Conservation (phyloP, 2,797 vertebrate species). For the Sebastolobus altivelis region DNA sequence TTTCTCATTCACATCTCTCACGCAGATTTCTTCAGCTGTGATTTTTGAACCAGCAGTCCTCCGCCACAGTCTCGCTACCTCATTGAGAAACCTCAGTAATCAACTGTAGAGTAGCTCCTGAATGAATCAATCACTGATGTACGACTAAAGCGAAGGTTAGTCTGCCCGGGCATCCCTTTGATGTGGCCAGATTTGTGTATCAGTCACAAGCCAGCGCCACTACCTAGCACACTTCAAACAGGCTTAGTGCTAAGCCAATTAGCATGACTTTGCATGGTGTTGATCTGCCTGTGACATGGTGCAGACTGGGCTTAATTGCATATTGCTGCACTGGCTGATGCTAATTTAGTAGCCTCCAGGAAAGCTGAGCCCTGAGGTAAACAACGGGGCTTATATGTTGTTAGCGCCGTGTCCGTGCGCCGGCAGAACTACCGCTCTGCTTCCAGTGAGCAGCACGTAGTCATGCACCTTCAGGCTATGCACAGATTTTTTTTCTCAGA, state of each 20-base stretch:
- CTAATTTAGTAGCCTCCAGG: constrained; percentile 69
- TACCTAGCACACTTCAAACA: constrained; percentile 75
- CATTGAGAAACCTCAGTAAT: constrained; percentile 48
- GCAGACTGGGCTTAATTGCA: constrained; percentile 73
- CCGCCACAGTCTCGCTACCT: constrained; percentile 12
- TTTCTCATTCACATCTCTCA: constrained; percentile 5
- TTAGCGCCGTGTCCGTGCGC: constrained; percentile 50
- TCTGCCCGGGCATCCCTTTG: constrained; percentile 66
- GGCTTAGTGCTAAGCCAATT: constrained; percentile 79
- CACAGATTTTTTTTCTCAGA: constrained; percentile 4
- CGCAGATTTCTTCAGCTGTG: constrained; percentile 11
- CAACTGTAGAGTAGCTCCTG: constrained; percentile 44
- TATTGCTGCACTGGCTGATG: constrained; percentile 62
- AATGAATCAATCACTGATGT: constrained; percentile 60
- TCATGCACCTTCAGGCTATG: constrained; percentile 45
- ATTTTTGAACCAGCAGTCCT: background rate
- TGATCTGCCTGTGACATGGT: constrained; percentile 75
- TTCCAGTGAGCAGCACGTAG: constrained; percentile 37
- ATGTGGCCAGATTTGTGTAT: constrained; percentile 72
- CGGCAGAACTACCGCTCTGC: constrained; percentile 43
- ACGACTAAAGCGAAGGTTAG: constrained; percentile 50
- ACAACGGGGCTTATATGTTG: constrained; percentile 68
- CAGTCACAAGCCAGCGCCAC: constrained; percentile 66
- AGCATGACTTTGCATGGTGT: constrained; percentile 74
- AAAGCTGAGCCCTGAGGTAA: constrained; percentile 69